Percentiles rank a stretch among this genome's conserved stretches.
Evolutionary conservation across 2,797 vertebrate genomes (phyloP).

Genomic region (Xenopus petersii): DNA sequence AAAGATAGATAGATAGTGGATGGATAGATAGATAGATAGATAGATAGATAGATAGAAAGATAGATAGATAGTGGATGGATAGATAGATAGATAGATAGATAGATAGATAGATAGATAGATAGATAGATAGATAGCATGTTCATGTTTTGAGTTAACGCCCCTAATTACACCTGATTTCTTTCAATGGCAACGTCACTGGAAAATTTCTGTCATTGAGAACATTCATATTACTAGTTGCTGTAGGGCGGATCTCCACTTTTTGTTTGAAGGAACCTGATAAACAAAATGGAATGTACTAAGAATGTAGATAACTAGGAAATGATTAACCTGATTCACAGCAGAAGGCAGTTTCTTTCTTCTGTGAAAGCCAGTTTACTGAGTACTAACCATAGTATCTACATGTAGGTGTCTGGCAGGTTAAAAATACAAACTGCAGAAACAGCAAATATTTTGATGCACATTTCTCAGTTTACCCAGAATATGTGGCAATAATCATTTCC

Average conservation of each 20-base stretch:
- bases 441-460: no score
- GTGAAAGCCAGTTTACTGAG: not conserved
- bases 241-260: constrained; percentile 54
- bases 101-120: no score
- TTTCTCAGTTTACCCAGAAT: no score
- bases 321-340: constrained; percentile 49
- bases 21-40: no score
- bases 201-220: constrained; percentile 3
- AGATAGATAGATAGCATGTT: no score
- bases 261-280: constrained; percentile 60
- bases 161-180: no score
- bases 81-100: no score
- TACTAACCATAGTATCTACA: not conserved
- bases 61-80: no score
- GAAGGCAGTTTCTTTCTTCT: constrained; percentile 54
- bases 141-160: no score
- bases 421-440: not conserved
- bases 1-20: no score
- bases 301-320: constrained; percentile 64
- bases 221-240: constrained; percentile 18
- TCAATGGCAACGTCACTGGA: not conserved
- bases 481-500: no score
- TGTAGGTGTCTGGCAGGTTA: not conserved
- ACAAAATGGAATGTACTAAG: constrained; percentile 49
- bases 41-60: no score